Base-by-base conservation (phyloP, 2,888 invertebrate genomes). In the Globia sparganii region DNA sequence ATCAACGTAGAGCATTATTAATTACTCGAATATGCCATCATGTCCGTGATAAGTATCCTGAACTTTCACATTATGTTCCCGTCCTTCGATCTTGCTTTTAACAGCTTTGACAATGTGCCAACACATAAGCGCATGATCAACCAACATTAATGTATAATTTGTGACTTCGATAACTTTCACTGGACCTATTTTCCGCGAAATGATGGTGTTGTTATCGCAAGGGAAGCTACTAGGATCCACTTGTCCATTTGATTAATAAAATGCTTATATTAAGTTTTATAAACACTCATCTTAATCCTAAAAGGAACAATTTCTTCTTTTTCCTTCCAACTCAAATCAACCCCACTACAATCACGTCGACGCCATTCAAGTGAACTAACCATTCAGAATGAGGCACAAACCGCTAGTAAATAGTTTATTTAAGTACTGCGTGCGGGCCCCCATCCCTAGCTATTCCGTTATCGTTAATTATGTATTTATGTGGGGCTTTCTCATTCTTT, bases 391-490 rank as follows among this genome's bases (percentile, higher is more conserved):
- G 85, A 72, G 61, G 81, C 88, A 81, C 74, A 70, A 76, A 79
- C 77, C 87, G 49, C 78, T 68, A 83, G 77, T 86, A 80, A 87
- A 86, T 89, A 88, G 87, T 90, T 89, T 88, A 89, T 88, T 88
- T 85, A 84, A 80, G 81, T 84, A 72, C 72, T 74, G 79, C 83
- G 78, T 83, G 76, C 77, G 76, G 73, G 79, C 61, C 58, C 79
- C 78, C 64, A 78, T 84, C 75, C 84, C 78, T 76, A 77, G 81
- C 90, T 83, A 83, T 87, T 87, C 80, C 84, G 77, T 80, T 87
- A 83, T 85, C 85, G 86, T 91, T 90, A 89, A 90, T 90, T 91
- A 91, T 90, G 85, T 88, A 91, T 87, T 80, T 85, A 86, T 80
- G 87, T 83, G 83, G 86, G 85, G 75, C 83, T 86, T 85, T 84